These are phyloP conservation scores for Phacellophora camtschatica DNA, from an alignment of 30 jellyfish, hydroid and myxozoan species.

Conservation along the genomic window DNA sequence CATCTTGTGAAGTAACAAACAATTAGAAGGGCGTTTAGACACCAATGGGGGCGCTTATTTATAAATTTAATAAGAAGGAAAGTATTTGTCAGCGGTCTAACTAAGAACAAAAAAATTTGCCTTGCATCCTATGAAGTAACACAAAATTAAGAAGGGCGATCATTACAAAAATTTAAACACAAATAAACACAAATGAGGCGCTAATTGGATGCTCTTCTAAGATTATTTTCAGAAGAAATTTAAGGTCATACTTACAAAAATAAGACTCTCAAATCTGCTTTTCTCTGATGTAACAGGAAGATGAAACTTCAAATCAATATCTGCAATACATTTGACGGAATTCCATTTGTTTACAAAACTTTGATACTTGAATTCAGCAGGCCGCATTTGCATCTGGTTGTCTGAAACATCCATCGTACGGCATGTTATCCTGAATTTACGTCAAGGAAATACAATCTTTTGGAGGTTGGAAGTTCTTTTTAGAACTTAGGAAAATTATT, in stretches of 20 bases:
- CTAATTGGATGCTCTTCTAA: neutral
- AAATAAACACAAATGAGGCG: neutral
- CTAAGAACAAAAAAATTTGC: too few relatives aligned
- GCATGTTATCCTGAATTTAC: constrained; percentile 66
- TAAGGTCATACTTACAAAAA: constrained; percentile 18
- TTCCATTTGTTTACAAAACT: constrained; percentile 74
- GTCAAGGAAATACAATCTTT: neutral
- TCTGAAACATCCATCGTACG: constrained; percentile 64
- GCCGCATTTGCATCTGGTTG: constrained; percentile 62
- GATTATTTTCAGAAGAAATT: neutral
- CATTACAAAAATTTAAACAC: neutral
- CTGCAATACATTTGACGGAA: constrained; percentile 55
- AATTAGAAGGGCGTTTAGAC: too few relatives aligned
- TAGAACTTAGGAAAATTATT: too few relatives aligned
- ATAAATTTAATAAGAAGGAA: too few relatives aligned
- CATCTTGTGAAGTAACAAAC: too few relatives aligned
- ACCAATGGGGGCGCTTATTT: too few relatives aligned
- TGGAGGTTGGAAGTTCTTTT: too few relatives aligned
- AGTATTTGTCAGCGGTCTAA: too few relatives aligned
- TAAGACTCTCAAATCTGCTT: constrained; percentile 53
- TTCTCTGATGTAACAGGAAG: constrained; percentile 80
- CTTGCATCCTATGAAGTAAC: too few relatives aligned
- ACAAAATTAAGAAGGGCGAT: too few relatives aligned
- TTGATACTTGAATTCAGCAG: constrained; percentile 81
- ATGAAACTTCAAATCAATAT: constrained; percentile 59